Conservation (phyloP, 2,797 vertebrate species). For the Micrastur ruficollis region DNA sequence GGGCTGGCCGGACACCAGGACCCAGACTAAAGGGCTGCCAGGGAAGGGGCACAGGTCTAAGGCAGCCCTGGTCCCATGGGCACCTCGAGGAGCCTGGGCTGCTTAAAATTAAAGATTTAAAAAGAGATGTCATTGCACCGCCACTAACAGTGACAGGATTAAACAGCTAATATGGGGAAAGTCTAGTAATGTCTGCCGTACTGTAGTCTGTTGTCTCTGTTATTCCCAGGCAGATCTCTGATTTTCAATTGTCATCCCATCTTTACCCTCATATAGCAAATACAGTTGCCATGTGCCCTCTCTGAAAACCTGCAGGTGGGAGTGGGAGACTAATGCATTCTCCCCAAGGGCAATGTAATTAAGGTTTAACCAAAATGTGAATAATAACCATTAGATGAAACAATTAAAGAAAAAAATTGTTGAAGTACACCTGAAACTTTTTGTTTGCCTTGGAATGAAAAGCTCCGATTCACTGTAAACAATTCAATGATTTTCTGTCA, state of each 20-base stretch:
- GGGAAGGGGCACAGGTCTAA: background rate
- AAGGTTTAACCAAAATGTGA: background rate
- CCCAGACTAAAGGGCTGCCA: background rate
- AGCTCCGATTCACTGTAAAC: background rate
- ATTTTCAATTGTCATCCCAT: background rate
- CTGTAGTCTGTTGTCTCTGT: background rate
- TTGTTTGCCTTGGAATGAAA: background rate
- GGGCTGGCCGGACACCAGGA: background rate
- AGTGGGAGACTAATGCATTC: background rate
- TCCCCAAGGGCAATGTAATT: background rate
- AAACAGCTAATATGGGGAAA: background rate
- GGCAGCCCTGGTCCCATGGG: rapidly evolving
- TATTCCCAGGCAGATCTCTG: background rate
- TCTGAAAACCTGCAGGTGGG: background rate
- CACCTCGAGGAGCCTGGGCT: background rate
- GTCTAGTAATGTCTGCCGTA: background rate
- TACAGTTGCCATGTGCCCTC: background rate
- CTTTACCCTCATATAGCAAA: background rate
- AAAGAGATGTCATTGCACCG: background rate
- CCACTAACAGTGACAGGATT: background rate
- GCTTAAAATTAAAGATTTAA: background rate
- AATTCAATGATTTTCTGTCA: background rate
- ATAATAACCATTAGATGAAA: background rate
- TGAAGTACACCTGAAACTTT: background rate
- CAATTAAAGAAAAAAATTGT: background rate